phyloP scores from a whole-genome alignment of 1,140 invertebrate species.

The Patella vulgata region DNA sequence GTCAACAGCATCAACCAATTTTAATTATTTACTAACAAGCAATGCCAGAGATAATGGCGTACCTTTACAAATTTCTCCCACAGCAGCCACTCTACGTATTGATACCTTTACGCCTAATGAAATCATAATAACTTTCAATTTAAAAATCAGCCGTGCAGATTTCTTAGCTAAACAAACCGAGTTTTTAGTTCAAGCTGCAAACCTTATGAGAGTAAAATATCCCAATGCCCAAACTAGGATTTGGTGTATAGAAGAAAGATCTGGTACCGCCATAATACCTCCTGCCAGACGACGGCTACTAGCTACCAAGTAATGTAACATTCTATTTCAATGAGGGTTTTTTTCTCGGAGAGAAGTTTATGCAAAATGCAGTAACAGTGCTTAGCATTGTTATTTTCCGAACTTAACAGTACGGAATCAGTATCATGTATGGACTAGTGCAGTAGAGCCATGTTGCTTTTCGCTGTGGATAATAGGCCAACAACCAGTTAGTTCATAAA shows the following conservation, averaged over 20 bases:
- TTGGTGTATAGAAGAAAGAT: slow-evolving; percentile 14
- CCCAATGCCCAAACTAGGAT: not conserved
- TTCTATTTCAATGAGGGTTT: not conserved
- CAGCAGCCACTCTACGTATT: slow-evolving; percentile 32
- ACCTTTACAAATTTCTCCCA: slow-evolving; percentile 19
- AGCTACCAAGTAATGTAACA: slow-evolving; percentile 14
- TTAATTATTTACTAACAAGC: slow-evolving; percentile 34
- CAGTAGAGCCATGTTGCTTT: no score
- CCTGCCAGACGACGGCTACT: slow-evolving; percentile 5
- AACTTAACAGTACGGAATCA: no score
- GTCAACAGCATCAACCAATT: slow-evolving; percentile 15
- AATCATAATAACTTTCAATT: slow-evolving; percentile 33
- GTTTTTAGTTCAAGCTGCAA: slow-evolving; percentile 26
- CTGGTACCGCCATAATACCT: not conserved
- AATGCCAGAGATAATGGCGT: slow-evolving; percentile 34
- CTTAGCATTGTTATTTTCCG: no score
- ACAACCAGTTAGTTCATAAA: no score
- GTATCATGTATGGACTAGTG: no score
- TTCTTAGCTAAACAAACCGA: slow-evolving; percentile 23
- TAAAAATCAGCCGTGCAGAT: slow-evolving; percentile 32
- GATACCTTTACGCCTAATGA: slow-evolving; percentile 38
- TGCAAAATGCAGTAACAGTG: not conserved
- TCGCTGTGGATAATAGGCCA: no score
- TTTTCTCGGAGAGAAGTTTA: not conserved
- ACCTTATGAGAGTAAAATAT: slow-evolving; percentile 17